Conservation (phyloP, 1,140 invertebrate genomes). For the Drosophila rhopaloa region DNA sequence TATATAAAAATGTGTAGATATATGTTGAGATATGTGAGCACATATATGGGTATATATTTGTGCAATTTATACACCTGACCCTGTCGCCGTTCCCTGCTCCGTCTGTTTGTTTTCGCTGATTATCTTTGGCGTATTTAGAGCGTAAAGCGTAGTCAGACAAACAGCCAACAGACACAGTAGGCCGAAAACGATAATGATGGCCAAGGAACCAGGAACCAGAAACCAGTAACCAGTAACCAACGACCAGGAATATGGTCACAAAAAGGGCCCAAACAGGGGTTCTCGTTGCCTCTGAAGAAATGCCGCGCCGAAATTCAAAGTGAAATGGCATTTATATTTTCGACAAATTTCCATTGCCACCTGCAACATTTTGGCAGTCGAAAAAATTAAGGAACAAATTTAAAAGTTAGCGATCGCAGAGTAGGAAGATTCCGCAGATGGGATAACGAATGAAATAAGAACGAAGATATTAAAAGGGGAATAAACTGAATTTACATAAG, state of each 20-base stretch:
- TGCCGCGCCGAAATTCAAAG: constrained; percentile 52
- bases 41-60: constrained; percentile 35
- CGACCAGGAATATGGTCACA: constrained; percentile 8
- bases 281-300: constrained; percentile 27
- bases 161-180: constrained; percentile 24
- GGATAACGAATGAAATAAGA: constrained; percentile 12
- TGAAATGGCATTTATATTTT: constrained; percentile 57
- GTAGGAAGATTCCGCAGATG: constrained; percentile 7
- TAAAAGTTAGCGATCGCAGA: not conserved
- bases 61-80: constrained; percentile 79
- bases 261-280: not conserved
- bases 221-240: not conserved
- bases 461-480: not conserved
- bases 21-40: constrained; percentile 32
- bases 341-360: constrained; percentile 53
- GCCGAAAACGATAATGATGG: constrained; percentile 45
- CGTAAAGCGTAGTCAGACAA: constrained; percentile 84
- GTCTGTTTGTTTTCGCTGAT: constrained; percentile 83
- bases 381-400: constrained; percentile 7
- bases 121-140: constrained; percentile 84
- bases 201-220: constrained; percentile 14
- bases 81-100: constrained; percentile 49
- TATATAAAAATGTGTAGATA: constrained; percentile 10
- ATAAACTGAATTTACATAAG: not conserved
- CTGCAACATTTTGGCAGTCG: constrained; percentile 18